A percentile compares a stretch with the other conserved stretches of the same genome.
Evolutionary conservation across 2,797 vertebrate genomes (phyloP).

Genomic region (Rhabdomys pumilio): DNA sequence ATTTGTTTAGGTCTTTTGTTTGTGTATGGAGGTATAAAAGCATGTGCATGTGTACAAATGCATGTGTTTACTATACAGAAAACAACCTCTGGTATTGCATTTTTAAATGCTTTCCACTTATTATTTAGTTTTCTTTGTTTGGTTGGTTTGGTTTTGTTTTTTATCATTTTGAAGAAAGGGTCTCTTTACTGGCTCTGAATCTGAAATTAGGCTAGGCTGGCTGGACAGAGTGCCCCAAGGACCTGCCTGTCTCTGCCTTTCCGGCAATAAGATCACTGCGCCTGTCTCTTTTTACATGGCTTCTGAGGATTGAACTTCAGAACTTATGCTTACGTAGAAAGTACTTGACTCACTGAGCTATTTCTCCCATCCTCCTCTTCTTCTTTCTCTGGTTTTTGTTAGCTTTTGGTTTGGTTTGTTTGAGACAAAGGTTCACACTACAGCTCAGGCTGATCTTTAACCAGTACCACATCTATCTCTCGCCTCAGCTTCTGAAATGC

Average conservation of each 20-base stretch:
- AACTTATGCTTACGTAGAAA: neutral
- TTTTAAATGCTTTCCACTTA: neutral
- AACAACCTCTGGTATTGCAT: neutral
- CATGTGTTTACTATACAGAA: neutral
- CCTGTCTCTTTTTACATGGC: neutral
- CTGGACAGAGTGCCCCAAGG: neutral
- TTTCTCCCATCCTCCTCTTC: neutral
- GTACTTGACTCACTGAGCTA: neutral
- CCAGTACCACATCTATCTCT: no score
- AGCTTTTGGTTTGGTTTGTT: neutral
- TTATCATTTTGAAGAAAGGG: neutral
- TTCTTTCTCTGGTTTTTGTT: neutral
- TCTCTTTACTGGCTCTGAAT: neutral
- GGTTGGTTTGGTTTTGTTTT: neutral
- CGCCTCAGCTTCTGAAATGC: neutral
- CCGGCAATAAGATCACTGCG: neutral
- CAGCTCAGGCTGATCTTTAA: neutral
- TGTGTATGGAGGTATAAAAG: neutral
- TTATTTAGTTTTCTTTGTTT: neutral
- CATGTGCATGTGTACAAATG: no score
- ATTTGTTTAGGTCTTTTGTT: neutral
- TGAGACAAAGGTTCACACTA: neutral
- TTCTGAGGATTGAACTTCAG: no score
- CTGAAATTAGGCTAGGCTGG: neutral
- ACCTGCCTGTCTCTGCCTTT: neutral